Percentiles rank a stretch among this genome's conserved stretches.
Evolutionary conservation across 2,113 vertebrate genomes (phyloP).

Genomic region (Vidua chalybeata): DNA sequence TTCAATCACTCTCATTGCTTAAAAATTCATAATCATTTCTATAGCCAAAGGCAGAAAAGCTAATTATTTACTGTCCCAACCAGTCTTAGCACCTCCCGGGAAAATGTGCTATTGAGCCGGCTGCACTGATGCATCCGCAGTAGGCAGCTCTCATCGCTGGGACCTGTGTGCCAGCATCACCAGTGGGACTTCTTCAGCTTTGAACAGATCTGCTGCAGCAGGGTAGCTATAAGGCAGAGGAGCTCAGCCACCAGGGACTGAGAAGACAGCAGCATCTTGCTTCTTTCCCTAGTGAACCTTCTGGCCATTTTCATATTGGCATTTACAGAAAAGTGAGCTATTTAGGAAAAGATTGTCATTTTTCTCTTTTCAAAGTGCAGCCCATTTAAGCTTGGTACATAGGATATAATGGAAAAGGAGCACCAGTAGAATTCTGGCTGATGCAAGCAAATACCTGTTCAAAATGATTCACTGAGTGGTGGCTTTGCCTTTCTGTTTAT

Average conservation of each 20-base stretch:
- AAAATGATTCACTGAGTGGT: background rate
- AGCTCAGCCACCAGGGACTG: background rate
- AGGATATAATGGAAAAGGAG: background rate
- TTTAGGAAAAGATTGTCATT: background rate
- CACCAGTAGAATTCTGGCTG: background rate
- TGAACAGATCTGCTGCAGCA: slow-evolving; percentile 47
- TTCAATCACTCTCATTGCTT: slow-evolving; percentile 70
- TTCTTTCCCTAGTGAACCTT: background rate
- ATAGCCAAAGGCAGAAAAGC: slow-evolving; percentile 70
- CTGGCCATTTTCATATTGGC: background rate
- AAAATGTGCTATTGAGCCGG: slow-evolving; percentile 18
- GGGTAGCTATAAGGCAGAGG: slow-evolving; percentile 32
- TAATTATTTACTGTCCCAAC: slow-evolving; percentile 78
- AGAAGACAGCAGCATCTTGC: background rate
- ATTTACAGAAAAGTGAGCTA: background rate
- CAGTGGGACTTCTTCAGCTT: slow-evolving; percentile 33
- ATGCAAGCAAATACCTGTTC: background rate
- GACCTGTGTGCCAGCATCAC: background rate
- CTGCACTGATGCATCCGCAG: slow-evolving; percentile 11
- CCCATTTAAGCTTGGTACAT: background rate
- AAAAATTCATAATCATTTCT: slow-evolving; percentile 76
- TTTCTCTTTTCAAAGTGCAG: background rate
- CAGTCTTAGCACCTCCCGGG: slow-evolving; percentile 32
- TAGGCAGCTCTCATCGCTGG: background rate
- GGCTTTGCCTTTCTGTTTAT: background rate